Conservation (phyloP, 2,797 vertebrate genomes). For the Gambelia wislizenii region DNA sequence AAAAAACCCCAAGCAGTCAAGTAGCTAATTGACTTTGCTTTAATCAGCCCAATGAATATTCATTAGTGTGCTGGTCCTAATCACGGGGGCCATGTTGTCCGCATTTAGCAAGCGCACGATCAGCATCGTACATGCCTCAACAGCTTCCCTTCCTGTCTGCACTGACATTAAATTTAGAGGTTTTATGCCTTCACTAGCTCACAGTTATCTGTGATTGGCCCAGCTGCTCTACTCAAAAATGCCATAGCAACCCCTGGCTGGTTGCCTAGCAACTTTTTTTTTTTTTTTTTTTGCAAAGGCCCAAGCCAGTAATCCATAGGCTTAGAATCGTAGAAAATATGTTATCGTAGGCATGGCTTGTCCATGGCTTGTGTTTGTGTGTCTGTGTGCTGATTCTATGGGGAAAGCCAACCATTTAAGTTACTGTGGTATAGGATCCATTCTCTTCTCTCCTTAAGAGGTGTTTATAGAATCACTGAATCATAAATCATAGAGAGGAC, state of each 20-base stretch:
- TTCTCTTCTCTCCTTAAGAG: not conserved
- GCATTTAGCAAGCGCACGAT: conserved; percentile 76
- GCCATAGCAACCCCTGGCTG: conserved; percentile 97
- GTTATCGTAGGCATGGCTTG: conserved; percentile 58
- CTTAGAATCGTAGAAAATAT: conserved; percentile 68
- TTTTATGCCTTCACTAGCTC: conserved; percentile 87
- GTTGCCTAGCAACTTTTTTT: conserved; percentile 93
- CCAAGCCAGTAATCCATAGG: conserved; percentile 91
- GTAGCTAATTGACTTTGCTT: conserved; percentile 84
- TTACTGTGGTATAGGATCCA: not conserved
- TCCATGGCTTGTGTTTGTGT: not conserved
- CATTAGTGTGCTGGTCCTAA: conserved; percentile 79
- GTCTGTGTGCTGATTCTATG: conserved; percentile 5
- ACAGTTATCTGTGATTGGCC: conserved; percentile 93
- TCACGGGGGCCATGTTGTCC: conserved; percentile 78
- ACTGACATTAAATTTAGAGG: conserved; percentile 88
- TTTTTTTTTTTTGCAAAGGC: conserved; percentile 79
- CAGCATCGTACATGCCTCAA: conserved; percentile 83
- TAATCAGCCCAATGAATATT: conserved; percentile 85
- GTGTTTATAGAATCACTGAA: not conserved
- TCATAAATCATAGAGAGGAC: too few species aligned
- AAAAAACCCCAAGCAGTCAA: conserved; percentile 72
- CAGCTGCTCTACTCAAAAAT: conserved; percentile 94
- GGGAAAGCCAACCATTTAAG: not conserved
- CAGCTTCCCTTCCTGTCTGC: conserved; percentile 85